These are phyloP conservation scores for Synergus japonicus DNA, from an alignment of 2,888 invertebrate species.

Conservation along the genomic window DNA sequence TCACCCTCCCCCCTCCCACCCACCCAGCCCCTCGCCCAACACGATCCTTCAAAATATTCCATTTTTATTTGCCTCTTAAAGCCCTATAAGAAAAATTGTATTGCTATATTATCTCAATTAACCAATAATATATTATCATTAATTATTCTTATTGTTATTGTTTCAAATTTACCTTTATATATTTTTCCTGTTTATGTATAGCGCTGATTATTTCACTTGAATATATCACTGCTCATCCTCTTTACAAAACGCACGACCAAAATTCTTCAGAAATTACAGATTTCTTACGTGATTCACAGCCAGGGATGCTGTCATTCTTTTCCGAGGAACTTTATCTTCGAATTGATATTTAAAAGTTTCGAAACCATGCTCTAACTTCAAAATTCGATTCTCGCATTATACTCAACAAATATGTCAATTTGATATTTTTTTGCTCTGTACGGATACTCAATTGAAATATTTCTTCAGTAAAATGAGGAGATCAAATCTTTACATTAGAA, in stretches of 20 bases:
- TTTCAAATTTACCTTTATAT: conserved; percentile 34
- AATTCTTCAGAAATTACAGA: not conserved
- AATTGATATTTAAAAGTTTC: not conserved
- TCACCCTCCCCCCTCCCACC: conserved; percentile 15
- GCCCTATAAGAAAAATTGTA: conserved; percentile 56
- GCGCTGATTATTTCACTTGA: conserved; percentile 18
- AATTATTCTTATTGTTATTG: conserved; percentile 39
- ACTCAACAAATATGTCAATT: too few relatives aligned
- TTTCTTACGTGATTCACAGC: conserved; percentile 6
- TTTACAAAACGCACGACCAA: conserved; percentile 26
- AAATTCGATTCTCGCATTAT: too few relatives aligned
- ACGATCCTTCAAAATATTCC: conserved; percentile 59
- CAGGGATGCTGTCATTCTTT: not conserved
- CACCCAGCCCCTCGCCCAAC: conserved; percentile 37
- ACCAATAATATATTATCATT: conserved; percentile 32
- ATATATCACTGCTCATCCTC: conserved; percentile 27
- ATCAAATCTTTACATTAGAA: too few relatives aligned
- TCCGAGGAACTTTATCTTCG: not conserved
- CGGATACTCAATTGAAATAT: too few relatives aligned
- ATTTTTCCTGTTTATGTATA: conserved; percentile 33
- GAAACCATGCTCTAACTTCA: too few relatives aligned
- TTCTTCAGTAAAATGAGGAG: too few relatives aligned
- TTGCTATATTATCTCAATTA: conserved; percentile 33
- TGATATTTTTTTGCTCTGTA: too few relatives aligned
- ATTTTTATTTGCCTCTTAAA: conserved; percentile 52